Conservation (phyloP, 2,797 vertebrate species). For the Tympanoctomys barrerae region DNA sequence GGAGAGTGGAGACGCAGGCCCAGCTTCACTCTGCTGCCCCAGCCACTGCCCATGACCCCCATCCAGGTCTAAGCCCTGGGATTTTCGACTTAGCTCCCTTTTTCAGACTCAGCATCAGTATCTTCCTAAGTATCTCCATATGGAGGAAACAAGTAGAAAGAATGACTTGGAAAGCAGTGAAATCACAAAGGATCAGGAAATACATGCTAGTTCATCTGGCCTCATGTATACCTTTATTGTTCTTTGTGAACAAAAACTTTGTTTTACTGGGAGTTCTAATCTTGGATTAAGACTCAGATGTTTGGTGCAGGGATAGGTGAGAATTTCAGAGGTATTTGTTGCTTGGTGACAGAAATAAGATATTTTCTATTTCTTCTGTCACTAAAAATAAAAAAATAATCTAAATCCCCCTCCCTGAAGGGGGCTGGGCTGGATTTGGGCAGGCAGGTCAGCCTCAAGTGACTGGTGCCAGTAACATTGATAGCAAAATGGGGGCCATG, state of each 20-base stretch:
- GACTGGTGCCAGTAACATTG: neutral
- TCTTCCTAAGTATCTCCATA: neutral
- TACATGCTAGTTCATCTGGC: neutral
- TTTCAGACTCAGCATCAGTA: neutral
- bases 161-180: neutral
- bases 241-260: neutral
- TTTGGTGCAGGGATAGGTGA: neutral
- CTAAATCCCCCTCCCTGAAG: neutral
- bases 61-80: neutral
- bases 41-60: rapidly evolving
- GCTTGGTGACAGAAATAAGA: neutral
- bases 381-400: neutral
- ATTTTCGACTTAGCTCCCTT: neutral
- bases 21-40: neutral
- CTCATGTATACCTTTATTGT: neutral
- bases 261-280: neutral
- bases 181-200: neutral
- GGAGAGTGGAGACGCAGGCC: neutral
- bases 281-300: neutral
- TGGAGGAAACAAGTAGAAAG: neutral
- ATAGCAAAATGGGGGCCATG: neutral
- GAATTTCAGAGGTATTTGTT: neutral
- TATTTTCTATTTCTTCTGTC: neutral
- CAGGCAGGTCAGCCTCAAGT: neutral
- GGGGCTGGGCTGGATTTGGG: neutral